Base-by-base conservation (phyloP, 2,888 invertebrate genomes). In the Agrotis ipsilon region DNA sequence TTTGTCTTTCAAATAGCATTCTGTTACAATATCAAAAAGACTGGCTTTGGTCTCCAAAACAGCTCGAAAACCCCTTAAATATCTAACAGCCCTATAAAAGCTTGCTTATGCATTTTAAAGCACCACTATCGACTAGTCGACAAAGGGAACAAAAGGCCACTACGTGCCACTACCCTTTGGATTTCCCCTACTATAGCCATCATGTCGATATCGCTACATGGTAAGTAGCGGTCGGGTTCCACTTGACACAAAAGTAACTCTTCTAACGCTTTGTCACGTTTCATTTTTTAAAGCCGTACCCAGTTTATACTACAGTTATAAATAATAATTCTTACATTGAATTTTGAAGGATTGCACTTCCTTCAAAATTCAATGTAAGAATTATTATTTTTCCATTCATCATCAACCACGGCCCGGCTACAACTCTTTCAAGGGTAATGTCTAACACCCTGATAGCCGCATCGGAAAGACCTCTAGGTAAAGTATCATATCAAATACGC, bases 81-180 rank as follows among this genome's bases (percentile, higher is more conserved):
- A 60, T 48, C 16, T 46, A 14, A 43, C 7, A 61, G 21, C n/a
- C 21, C n/a, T 58, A 32, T 55, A 80, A 64, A 64, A 58, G 52
- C 48, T 11, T 16, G 18, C 54, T 68, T 64, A 57, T 65, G 61
- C 82, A 82, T 81, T 81, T 65, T 55, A 27, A 72, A 79, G 64
- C 57, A 61, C 60, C 57, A 27, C 48, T 39, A 39, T 39, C 39
- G 11, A 39, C 39, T 63, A 46, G 32, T 52, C 6, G 21, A 81
- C 62, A 70, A 65, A 48, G 16, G 48, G n/a, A 67, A 78, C 66
- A 81, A 67, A 54, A 60, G 62, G 51, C 59, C 81, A 52, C 82
- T 78, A 81, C 78, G 57, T 59, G 51, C 59, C 81, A 52, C 82
- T 78, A 81, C 78, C 79, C 79, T 39, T 46, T 21, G 78, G 82